phyloP scores from a whole-genome alignment of 2,113 vertebrate genomes.

The Xenopus tropicalis region DNA sequence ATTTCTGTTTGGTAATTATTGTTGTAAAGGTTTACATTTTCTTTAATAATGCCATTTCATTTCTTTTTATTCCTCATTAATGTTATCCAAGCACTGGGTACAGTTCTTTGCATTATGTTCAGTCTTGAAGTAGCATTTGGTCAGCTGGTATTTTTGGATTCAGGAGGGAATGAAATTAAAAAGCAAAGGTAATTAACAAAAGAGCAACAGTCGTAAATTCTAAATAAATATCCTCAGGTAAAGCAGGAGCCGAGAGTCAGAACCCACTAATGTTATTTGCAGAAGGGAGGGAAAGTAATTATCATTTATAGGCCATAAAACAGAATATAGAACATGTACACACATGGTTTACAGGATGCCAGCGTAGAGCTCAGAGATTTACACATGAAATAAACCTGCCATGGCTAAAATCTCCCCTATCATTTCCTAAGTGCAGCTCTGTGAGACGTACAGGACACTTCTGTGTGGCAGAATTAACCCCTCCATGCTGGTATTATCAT shows the following conservation, averaged over 20 bases:
- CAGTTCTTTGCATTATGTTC: neutral
- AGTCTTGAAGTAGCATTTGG: neutral
- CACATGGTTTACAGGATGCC: neutral
- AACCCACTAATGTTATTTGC: conserved; percentile 11
- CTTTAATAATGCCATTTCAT: neutral
- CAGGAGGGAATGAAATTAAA: neutral
- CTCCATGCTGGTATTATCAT: too few species aligned
- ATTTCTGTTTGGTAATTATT: too few species aligned
- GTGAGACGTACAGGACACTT: too few species aligned
- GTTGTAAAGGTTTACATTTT: too few species aligned
- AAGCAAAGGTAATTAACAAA: conserved; percentile 8
- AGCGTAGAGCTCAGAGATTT: too few species aligned
- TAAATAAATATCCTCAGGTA: conserved; percentile 3
- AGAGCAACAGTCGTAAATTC: conserved; percentile 6
- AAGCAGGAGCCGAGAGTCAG: neutral
- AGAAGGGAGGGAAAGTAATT: conserved; percentile 18
- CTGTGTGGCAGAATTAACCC: too few species aligned
- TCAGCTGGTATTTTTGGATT: neutral
- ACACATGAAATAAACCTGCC: too few species aligned
- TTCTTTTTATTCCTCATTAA: neutral
- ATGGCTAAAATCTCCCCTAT: too few species aligned
- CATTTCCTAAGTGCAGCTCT: too few species aligned
- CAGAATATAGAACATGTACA: neutral
- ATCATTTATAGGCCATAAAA: neutral
- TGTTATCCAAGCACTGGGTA: neutral